These are phyloP conservation scores for Leptinotarsa defecta DNA, from an alignment of 1,140 invertebrate genomes.

Conservation along the genomic window DNA sequence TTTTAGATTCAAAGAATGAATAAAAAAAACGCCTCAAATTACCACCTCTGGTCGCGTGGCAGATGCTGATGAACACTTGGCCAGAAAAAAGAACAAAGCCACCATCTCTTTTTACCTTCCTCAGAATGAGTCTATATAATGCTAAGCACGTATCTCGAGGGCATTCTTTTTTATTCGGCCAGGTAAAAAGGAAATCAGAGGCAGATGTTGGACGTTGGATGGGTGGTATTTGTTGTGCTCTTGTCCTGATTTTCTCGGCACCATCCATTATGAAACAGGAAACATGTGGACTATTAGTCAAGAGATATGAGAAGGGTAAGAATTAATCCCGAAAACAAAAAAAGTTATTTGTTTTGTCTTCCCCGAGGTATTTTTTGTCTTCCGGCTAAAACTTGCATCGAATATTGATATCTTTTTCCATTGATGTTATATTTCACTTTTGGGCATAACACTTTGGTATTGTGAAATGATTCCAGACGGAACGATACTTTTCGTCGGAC, in stretches of 20 bases:
- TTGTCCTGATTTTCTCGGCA: neutral
- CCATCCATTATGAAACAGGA: neutral
- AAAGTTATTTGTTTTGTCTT: neutral
- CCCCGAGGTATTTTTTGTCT: neutral
- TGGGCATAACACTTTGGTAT: no score
- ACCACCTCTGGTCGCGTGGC: constrained; percentile 4
- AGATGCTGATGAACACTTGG: constrained; percentile 3
- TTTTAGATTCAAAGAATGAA: no score
- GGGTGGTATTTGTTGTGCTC: neutral
- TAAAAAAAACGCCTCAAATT: neutral
- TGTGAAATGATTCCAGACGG: no score
- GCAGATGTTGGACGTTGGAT: neutral
- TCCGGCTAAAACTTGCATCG: neutral
- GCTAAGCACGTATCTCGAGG: neutral
- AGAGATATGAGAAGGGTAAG: neutral
- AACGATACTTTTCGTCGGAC: no score
- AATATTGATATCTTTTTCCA: no score
- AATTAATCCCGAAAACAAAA: neutral
- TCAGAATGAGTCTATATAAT: neutral
- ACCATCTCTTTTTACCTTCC: neutral
- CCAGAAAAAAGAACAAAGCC: neutral
- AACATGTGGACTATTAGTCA: constrained; percentile 3
- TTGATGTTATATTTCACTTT: no score
- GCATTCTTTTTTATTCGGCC: constrained; percentile 2
- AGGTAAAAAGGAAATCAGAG: constrained; percentile 8